Evolutionary conservation across 2,113 vertebrate species (phyloP).

Genomic region (Myotis brandtii): DNA sequence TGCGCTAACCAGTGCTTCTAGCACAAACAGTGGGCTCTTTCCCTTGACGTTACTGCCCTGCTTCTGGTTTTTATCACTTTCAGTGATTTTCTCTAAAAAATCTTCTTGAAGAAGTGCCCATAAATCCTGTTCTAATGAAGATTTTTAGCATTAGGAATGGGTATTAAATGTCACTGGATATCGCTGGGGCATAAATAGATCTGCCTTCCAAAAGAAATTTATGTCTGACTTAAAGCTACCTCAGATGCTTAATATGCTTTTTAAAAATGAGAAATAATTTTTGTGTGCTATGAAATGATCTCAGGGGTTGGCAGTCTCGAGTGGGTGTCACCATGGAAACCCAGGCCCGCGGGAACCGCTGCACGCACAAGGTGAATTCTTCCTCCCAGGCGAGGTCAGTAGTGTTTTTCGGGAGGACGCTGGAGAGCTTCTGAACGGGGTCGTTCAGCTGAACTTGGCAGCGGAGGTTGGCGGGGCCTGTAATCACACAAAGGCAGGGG

Average conservation of each 20-base stretch:
- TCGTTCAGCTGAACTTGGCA: conserved; percentile 92
- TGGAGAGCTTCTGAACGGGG: conserved; percentile 92
- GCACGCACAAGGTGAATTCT: conserved; percentile 95
- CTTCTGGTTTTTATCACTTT: not conserved
- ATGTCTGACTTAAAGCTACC: not conserved
- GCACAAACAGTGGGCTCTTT: not conserved
- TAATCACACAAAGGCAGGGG: conserved; percentile 21
- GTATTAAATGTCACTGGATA: not conserved
- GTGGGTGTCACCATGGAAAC: not conserved
- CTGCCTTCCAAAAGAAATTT: not conserved
- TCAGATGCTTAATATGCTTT: not conserved
- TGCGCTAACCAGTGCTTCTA: not conserved
- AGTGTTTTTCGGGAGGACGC: conserved; percentile 86
- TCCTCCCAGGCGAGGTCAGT: conserved; percentile 92
- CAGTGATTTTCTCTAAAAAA: not conserved
- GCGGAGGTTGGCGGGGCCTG: conserved; percentile 87
- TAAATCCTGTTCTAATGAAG: not conserved
- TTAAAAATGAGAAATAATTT: not conserved
- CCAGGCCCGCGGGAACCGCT: accelerated
- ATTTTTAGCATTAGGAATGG: not conserved
- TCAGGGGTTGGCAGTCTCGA: too few relatives aligned
- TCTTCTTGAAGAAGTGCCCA: not conserved
- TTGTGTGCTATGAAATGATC: accelerated
- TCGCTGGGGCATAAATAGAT: not conserved
- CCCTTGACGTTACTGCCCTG: not conserved